These are phyloP conservation scores for Cygnus olor DNA, from an alignment of 2,797 vertebrate genomes.

Conservation along the genomic window DNA sequence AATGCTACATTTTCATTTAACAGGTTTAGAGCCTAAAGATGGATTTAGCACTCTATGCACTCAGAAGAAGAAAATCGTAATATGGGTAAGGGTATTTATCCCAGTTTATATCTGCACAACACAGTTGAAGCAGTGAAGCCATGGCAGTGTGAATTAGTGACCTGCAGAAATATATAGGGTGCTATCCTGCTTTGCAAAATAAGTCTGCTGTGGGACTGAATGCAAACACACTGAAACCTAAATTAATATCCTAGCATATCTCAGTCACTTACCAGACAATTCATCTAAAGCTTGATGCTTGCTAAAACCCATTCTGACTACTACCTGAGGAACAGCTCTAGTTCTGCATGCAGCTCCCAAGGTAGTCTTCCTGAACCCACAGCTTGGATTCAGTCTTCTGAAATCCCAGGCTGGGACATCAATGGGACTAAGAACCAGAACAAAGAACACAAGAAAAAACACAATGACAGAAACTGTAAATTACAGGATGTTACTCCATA, in stretches of 20 bases:
- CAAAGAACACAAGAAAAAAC: not conserved
- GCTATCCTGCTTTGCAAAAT: not conserved
- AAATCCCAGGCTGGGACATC: not conserved
- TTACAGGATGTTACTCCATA: not conserved
- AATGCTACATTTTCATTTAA: not conserved
- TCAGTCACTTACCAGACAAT: not conserved
- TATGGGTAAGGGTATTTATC: not conserved
- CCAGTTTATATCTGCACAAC: not conserved
- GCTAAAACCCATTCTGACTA: not conserved
- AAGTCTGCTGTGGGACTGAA: not conserved
- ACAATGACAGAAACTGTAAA: not conserved
- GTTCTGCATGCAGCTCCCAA: not conserved
- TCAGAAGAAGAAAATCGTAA: not conserved
- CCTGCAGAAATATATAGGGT: not conserved
- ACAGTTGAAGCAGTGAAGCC: not conserved
- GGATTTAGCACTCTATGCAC: not conserved
- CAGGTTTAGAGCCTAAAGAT: not conserved
- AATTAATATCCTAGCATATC: not conserved
- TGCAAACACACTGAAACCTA: not conserved
- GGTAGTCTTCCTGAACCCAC: not conserved
- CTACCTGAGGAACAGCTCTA: not conserved
- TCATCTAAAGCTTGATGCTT: not conserved
- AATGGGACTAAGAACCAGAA: not conserved
- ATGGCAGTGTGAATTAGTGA: not conserved
- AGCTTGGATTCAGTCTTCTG: not conserved